Percentiles rank a stretch among this genome's conserved stretches.
Conservation (phyloP, 2,113 vertebrate species). For the Corydoras sp. region DNA sequence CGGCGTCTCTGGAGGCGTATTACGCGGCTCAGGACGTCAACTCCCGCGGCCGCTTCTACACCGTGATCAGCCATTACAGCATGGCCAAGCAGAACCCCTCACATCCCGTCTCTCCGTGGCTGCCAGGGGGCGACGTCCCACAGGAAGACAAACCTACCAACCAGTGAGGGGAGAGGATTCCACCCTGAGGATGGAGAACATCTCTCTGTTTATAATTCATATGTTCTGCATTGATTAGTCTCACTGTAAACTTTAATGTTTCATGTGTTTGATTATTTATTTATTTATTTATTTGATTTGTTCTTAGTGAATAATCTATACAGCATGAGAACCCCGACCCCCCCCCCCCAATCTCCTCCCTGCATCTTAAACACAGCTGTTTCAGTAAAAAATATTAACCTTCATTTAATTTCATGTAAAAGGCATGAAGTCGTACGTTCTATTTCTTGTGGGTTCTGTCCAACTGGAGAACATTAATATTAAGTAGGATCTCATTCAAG, state of each 20-base stretch:
- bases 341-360: too few relatives aligned
- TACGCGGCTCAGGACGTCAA: conserved; percentile 92
- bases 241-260: conserved; percentile 31
- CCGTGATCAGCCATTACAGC: conserved; percentile 98
- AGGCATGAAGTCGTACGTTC: conserved; percentile 35
- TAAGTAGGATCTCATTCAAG: conserved; percentile 2
- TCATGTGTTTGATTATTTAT: conserved; percentile 4
- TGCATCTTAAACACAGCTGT: background rate
- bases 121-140: conserved; percentile 77
- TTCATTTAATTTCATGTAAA: conserved; percentile 29
- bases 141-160: conserved; percentile 84
- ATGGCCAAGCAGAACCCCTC: conserved; percentile 98
- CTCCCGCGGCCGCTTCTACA: conserved; percentile 93
- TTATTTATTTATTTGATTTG: conserved; percentile 34
- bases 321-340: conserved; percentile 31
- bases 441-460: conserved; percentile 21
- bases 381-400: conserved; percentile 14
- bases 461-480: conserved; percentile 9
- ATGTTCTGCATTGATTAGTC: conserved; percentile 21
- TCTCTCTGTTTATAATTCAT: background rate
- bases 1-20: conserved; percentile 92
- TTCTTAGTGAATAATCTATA: conserved; percentile 72
- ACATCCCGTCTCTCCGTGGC: conserved; percentile 89
- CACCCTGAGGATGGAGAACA: background rate
- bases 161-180: conserved; percentile 72